Percentiles rank a stretch among this genome's conserved stretches.
These are phyloP conservation scores for Halesus radiatus DNA, from an alignment of 1,140 invertebrate species.

Conservation along the genomic window DNA sequence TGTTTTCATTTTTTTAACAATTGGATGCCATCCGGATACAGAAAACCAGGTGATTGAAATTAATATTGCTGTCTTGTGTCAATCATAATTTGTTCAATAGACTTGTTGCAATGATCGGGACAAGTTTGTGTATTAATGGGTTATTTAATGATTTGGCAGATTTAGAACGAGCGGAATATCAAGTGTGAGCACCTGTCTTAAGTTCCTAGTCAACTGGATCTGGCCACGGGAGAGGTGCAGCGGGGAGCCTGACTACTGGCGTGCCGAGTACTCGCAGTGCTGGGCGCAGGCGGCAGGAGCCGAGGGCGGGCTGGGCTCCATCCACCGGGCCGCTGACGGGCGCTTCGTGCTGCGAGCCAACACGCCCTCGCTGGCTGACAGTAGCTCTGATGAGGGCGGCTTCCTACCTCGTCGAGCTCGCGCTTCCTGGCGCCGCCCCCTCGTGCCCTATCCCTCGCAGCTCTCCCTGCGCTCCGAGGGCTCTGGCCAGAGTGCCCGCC, in stretches of 20 bases:
- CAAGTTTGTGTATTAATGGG: too few relatives aligned
- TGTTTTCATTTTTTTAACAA: slow-evolving; percentile 13
- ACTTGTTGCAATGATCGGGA: too few relatives aligned
- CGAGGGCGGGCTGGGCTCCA: slow-evolving; percentile 68
- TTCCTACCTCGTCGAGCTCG: slow-evolving; percentile 75
- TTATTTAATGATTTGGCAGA: slow-evolving; percentile 69
- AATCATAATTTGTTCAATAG: too few relatives aligned
- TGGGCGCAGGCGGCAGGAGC: slow-evolving; percentile 28
- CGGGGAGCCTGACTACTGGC: slow-evolving; percentile 65
- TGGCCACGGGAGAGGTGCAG: slow-evolving; percentile 78
- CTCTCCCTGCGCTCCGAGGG: slow-evolving; percentile 76
- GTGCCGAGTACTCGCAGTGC: slow-evolving; percentile 6
- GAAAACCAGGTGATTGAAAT: slow-evolving; percentile 53
- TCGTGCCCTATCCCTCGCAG: slow-evolving; percentile 76
- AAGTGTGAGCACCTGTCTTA: slow-evolving; percentile 83
- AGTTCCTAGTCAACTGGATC: slow-evolving; percentile 77
- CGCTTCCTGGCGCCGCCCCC: slow-evolving; percentile 78
- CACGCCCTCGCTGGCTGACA: slow-evolving; percentile 68
- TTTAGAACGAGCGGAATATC: slow-evolving; percentile 94
- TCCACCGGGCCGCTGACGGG: slow-evolving; percentile 80
- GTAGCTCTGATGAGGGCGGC: slow-evolving; percentile 84
- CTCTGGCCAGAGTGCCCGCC: slow-evolving; percentile 73
- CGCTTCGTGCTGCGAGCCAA: slow-evolving; percentile 79
- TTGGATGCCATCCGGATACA: slow-evolving; percentile 44
- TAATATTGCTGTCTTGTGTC: too few relatives aligned